A percentile compares a stretch with the other conserved stretches of the same genome.
Evolutionary conservation across 2,888 invertebrate species (phyloP).

Genomic region (Alentia gelatinosa): DNA sequence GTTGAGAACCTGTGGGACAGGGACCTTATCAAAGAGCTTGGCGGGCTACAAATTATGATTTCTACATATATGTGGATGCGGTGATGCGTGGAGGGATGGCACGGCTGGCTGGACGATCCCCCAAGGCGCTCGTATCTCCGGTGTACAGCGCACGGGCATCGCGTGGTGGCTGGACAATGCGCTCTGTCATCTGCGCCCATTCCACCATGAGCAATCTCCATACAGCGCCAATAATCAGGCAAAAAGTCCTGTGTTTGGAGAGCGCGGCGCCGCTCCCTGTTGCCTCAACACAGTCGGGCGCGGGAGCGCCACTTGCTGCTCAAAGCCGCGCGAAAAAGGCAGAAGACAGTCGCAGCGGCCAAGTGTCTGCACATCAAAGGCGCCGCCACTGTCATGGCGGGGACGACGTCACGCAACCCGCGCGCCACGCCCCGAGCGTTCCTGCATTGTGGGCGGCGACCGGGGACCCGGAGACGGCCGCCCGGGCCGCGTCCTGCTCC

Average conservation of each 20-base stretch:
- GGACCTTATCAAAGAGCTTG: not conserved
- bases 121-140: not conserved
- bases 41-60: conserved; percentile 23
- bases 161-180: not conserved
- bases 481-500: not conserved
- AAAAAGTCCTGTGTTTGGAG: not conserved
- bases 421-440: not conserved
- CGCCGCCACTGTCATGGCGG: not conserved
- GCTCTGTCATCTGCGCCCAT: not conserved
- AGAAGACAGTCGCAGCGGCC: not conserved
- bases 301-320: conserved; percentile 36
- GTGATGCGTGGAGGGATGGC: not conserved
- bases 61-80: not conserved
- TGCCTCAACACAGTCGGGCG: not conserved
- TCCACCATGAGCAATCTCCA: not conserved
- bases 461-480: not conserved
- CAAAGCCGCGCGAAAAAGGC: not conserved
- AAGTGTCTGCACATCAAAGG: conserved; percentile 42
- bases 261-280: not conserved
- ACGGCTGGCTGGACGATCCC: not conserved
- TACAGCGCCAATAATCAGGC: conserved; percentile 9
- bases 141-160: not conserved
- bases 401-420: conserved; percentile 3
- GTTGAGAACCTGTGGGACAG: not conserved
- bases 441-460: not conserved